These are phyloP conservation scores for Aldrovandia affinis DNA, from an alignment of 2,797 vertebrate genomes.

Conservation along the genomic window DNA sequence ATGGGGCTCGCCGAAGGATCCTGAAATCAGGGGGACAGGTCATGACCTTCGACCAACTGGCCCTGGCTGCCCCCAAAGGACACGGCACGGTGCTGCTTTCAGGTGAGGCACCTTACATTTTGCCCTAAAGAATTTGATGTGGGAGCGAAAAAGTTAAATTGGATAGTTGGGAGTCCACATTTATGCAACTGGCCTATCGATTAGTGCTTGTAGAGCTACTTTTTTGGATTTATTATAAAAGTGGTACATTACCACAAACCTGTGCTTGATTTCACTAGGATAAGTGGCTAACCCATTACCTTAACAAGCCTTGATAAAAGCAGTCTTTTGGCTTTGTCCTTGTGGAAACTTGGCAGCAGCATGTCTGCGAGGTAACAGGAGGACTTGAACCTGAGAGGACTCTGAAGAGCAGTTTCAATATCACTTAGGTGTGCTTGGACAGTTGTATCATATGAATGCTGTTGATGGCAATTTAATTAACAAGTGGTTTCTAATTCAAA, in stretches of 20 bases:
- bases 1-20: constrained; percentile 83
- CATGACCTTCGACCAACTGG: constrained; percentile 92
- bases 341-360: constrained; percentile 7
- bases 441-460: background rate
- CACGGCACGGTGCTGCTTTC: constrained; percentile 88
- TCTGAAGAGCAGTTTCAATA: background rate
- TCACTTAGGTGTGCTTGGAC: background rate
- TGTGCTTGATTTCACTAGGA: too few relatives aligned
- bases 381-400: background rate
- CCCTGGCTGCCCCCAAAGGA: constrained; percentile 86
- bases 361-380: background rate
- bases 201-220: background rate
- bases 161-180: background rate
- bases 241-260: too few relatives aligned
- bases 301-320: background rate
- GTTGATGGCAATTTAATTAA: background rate
- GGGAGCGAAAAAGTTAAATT: background rate
- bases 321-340: background rate
- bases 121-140: background rate
- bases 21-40: constrained; percentile 87
- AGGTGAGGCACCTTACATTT: constrained; percentile 65
- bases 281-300: constrained; percentile 1
- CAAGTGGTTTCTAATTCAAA: background rate
- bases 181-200: background rate
- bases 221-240: too few relatives aligned